Base-by-base conservation (phyloP, 2,797 vertebrate species). In the Sebastes dallii region DNA sequence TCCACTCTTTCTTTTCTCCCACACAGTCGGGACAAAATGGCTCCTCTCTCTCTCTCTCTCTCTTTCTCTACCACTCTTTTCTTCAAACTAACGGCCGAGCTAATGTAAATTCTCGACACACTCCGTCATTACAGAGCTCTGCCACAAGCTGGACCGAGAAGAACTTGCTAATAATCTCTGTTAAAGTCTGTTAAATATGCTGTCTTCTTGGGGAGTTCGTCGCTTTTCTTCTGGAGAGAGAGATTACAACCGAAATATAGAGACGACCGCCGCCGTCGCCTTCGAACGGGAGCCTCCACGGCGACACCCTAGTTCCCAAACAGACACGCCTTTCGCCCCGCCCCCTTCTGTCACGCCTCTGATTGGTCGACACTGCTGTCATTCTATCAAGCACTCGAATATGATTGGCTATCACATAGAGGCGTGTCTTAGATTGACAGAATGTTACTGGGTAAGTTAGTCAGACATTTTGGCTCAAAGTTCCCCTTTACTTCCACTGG, bases 11-110 rank as follows among this genome's bases (percentile, higher is more conserved):
- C 91, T 93, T 86, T 89, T 93, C 95, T 94, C 93, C 91, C 94
- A 92, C 94, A 95, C 95, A 94, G 94, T 95, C 93, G 93, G 96
- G 95, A 97, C 96, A 97, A 97, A 97, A 96, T 97, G 96, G 96
- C 96, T 96, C 93, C 95, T 89, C 92, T 91, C 85, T 89, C 87
- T 81, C 24, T 24, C 82, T 82, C 81, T 79, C 72, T 46, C 69
- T 73, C 66, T 66, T 81, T 88, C 76, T 80, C 88, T 85, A 13
- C 93, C 87, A 91, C 94, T 95, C 93, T 46, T 95, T 95, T 95
- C 95, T 95, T 95, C 93, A 93, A 95, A 95, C 95, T 95, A 95
- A 93, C 89, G 89, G 91, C 90, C 90, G 89, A 95, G 93, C 95
- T 95, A 91, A 93, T 96, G 95, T 90, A 94, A 90, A 94, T 95